Evolutionary conservation across 2,113 vertebrate species (phyloP), one percentile per base, ranked within the genome.

Genomic region (Urocynchramus pylzowi): DNA sequence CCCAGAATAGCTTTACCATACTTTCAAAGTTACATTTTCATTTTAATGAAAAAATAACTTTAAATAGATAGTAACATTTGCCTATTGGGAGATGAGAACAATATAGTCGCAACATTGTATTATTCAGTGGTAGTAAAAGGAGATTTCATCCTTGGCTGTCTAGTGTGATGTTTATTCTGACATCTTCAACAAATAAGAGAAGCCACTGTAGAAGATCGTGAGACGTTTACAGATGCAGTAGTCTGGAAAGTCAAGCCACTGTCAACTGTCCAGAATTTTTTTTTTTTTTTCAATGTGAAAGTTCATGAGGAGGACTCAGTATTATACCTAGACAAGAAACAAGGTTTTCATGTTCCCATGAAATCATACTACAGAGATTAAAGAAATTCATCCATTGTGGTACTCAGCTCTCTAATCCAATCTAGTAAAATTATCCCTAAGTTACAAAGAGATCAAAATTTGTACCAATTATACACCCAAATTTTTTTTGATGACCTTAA

Each of bases 21-120:
- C 18, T 83, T 90, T n/a, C 63, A 91, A 85, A 94, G 54, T 77
- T 80, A 85, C 21, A 93, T 95, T 95, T 96, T 96, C 78, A 93
- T 87, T 89, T 92, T 95, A 95, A 95, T 84, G 56, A 87, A 95
- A 96, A 93, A 95, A 60, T 91, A 91, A 53, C 39, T 59, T 80
- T 80, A 91, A 86, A 77, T 69, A 83, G 42, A 83, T 2, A 10
- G 49, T 23, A 91, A 65, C 15, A 44, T 90, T 93, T 80, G 84
- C 59, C 54, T 89, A 5, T 77, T 89, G 88, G 47, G 39, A 80
- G 24, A 89, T 39, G 81, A 94, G 70, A 91, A 94, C 41, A 89
- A 45, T 79, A 73, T 45, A 83, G 76, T 16, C 30, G 61, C 53
- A 50, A 35, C 13, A 52, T 57, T 42, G 11, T 73, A 35, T 89